A percentile compares a stretch with the other conserved stretches of the same genome.
These are phyloP conservation scores for Sisor rabdophorus DNA, from an alignment of 2,113 vertebrate species.

Conservation along the genomic window DNA sequence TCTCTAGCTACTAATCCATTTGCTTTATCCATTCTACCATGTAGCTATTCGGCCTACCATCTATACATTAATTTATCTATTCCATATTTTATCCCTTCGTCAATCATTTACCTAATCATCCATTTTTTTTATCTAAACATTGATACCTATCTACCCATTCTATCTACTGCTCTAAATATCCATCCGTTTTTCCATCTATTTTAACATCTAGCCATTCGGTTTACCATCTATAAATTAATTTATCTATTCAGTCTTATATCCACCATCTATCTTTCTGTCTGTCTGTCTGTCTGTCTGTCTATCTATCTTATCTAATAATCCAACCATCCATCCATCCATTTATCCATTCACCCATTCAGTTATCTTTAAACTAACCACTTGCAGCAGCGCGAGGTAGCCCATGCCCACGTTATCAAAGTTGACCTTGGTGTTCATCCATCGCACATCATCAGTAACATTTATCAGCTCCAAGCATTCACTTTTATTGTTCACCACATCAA, in stretches of 20 bases:
- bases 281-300: background rate
- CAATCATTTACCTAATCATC: background rate
- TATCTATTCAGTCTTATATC: no score
- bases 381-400: slow-evolving; percentile 90
- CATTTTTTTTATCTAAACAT: no score
- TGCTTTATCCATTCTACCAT: background rate
- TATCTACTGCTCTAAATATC: background rate
- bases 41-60: background rate
- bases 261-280: no score
- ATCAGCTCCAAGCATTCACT: slow-evolving; percentile 74
- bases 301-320: background rate
- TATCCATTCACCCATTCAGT: background rate
- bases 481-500: slow-evolving; percentile 74
- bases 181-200: background rate
- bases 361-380: slow-evolving; percentile 78
- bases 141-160: background rate
- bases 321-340: background rate
- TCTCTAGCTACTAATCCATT: background rate
- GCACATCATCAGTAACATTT: slow-evolving; percentile 57
- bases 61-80: slow-evolving; percentile 47
- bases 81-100: no score
- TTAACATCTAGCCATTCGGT: background rate
- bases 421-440: slow-evolving; percentile 87
- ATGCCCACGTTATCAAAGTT: slow-evolving; percentile 92
- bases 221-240: background rate